Percentiles rank a stretch among this genome's conserved stretches.
These are phyloP conservation scores for Biston betularia DNA, from an alignment of 2,888 invertebrate genomes.

Conservation along the genomic window DNA sequence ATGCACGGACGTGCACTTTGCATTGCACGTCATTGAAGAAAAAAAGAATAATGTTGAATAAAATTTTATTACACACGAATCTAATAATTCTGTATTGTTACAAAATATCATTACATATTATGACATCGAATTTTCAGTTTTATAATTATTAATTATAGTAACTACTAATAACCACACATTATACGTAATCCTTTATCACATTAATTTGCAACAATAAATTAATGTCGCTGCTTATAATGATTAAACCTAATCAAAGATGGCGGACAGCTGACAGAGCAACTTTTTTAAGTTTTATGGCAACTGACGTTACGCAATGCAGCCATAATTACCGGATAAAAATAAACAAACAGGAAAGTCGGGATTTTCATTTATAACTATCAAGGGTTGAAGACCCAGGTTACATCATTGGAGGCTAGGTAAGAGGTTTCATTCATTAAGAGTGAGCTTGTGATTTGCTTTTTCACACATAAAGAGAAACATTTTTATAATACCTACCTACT, in stretches of 20 bases:
- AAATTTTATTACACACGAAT: too few species aligned
- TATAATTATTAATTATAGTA: not conserved
- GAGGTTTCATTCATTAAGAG: slow-evolving; percentile 2
- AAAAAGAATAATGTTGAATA: too few species aligned
- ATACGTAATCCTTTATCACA: slow-evolving; percentile 7
- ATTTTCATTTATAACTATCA: slow-evolving; percentile 34
- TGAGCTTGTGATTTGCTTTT: not conserved
- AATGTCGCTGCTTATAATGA: slow-evolving; percentile 18
- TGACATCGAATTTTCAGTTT: too few species aligned
- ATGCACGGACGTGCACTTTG: too few species aligned
- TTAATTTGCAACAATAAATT: slow-evolving; percentile 2
- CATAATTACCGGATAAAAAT: slow-evolving; percentile 44
- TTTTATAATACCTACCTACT: too few species aligned
- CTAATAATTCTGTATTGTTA: too few species aligned
- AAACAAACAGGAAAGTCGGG: slow-evolving; percentile 32
- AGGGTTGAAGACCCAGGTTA: slow-evolving; percentile 31
- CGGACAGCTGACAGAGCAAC: slow-evolving; percentile 44
- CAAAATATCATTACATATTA: too few species aligned
- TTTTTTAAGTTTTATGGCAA: slow-evolving; percentile 39
- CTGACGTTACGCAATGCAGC: slow-evolving; percentile 50
- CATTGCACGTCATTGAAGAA: too few species aligned
- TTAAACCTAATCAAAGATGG: slow-evolving; percentile 45
- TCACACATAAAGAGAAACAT: not conserved
- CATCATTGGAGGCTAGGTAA: slow-evolving; percentile 8
- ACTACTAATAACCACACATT: not conserved